These are phyloP conservation scores for Drosophila kohkoa DNA, from an alignment of 1,140 invertebrate genomes.

Conservation along the genomic window DNA sequence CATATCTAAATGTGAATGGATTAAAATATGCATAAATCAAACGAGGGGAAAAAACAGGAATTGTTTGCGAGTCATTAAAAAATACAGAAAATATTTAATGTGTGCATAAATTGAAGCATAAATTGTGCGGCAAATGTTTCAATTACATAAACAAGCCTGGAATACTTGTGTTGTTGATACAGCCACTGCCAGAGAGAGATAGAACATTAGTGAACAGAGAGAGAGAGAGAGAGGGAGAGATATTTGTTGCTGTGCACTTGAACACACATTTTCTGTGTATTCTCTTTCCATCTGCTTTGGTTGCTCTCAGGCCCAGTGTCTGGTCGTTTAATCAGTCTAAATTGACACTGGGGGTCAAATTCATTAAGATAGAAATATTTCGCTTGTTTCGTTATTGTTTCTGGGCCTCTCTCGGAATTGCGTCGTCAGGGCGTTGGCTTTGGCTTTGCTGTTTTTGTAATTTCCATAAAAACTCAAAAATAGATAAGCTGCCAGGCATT, in stretches of 20 bases:
- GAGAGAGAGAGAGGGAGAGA: background rate
- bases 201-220: background rate
- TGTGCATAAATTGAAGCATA: conserved; percentile 62
- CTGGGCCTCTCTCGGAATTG: conserved; percentile 14
- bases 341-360: conserved; percentile 83
- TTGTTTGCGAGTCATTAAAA: conserved; percentile 39
- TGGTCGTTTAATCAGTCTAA: conserved; percentile 79
- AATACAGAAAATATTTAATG: conserved; percentile 38
- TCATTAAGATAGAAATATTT: conserved; percentile 82
- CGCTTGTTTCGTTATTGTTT: conserved; percentile 71
- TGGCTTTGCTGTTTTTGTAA: background rate
- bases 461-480: conserved; percentile 19
- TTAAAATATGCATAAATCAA: conserved; percentile 30
- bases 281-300: conserved; percentile 9
- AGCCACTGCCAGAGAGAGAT: conserved; percentile 29
- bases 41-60: conserved; percentile 8
- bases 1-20: conserved; percentile 17
- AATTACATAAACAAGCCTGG: conserved; percentile 51
- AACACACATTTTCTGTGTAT: conserved; percentile 25
- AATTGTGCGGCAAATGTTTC: conserved; percentile 63
- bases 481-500: conserved; percentile 47
- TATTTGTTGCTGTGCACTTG: conserved; percentile 26
- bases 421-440: conserved; percentile 62
- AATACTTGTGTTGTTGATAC: conserved; percentile 39
- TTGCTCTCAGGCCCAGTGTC: conserved; percentile 55